Evolutionary conservation across 1,140 invertebrate genomes (phyloP).

Genomic region (Hypsibius dujardini): DNA sequence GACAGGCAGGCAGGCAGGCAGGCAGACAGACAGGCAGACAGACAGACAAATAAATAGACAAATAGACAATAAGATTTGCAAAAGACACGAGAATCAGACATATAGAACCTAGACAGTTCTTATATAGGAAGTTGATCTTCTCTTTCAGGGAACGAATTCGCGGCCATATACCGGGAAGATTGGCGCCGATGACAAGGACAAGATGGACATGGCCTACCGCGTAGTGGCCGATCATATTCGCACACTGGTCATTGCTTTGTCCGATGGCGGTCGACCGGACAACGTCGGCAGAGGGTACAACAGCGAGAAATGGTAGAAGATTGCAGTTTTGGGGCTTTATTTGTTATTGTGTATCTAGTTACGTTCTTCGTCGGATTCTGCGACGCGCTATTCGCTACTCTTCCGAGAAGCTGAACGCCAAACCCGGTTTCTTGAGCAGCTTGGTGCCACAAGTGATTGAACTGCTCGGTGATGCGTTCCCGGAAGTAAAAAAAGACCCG

Average conservation of each 20-base stretch:
- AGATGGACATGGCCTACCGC: conserved; percentile 95
- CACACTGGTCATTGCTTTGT: conserved; percentile 83
- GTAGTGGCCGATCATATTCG: conserved; percentile 93
- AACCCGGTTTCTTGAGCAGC: conserved; percentile 76
- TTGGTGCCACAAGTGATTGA: conserved; percentile 17
- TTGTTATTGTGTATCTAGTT: conserved; percentile 33
- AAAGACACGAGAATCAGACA: too few relatives aligned
- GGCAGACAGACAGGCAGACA: too few relatives aligned
- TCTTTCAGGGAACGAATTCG: conserved; percentile 48
- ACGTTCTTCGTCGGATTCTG: conserved; percentile 71
- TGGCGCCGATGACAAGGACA: conserved; percentile 71
- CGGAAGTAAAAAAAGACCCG: conserved; percentile 80
- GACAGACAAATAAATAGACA: neutral
- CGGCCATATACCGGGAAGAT: conserved; percentile 70
- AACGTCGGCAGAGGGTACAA: conserved; percentile 80
- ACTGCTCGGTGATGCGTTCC: conserved; percentile 65
- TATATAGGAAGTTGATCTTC: conserved; percentile 8
- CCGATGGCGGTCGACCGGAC: conserved; percentile 89
- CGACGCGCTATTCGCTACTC: conserved; percentile 78
- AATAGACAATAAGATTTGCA: neutral
- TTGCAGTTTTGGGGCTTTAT: neutral
- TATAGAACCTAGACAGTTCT: too few relatives aligned
- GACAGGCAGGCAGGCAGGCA: too few relatives aligned
- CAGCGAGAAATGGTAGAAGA: neutral
- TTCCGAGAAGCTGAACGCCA: conserved; percentile 86